A percentile compares a stretch with the other conserved stretches of the same genome.
These are phyloP conservation scores for Platypus cylindrus DNA, from an alignment of 2,888 invertebrate species.

Conservation along the genomic window DNA sequence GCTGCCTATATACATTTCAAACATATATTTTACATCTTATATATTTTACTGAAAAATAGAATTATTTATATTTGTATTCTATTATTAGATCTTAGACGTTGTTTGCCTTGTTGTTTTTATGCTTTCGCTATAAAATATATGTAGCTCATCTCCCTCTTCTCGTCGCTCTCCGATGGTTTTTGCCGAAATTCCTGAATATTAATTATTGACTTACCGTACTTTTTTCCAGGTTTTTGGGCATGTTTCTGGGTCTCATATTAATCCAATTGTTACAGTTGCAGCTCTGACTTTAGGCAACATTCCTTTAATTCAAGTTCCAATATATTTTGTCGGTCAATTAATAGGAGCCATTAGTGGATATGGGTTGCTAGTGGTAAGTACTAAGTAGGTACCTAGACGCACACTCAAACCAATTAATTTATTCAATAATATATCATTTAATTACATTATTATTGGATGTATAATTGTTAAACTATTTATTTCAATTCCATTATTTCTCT, in stretches of 20 bases:
- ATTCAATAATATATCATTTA: not conserved
- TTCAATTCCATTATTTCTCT: conserved; percentile 2
- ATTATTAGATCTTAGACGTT: too few species aligned
- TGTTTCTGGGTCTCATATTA: conserved; percentile 64
- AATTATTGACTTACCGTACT: too few species aligned
- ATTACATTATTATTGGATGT: not conserved
- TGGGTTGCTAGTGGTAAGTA: conserved; percentile 45
- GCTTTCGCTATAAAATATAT: too few species aligned
- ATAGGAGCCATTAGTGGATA: conserved; percentile 57
- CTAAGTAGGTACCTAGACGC: not conserved
- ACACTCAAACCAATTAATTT: not conserved
- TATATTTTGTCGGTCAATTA: conserved; percentile 53
- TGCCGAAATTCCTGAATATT: too few species aligned
- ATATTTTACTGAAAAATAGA: too few species aligned
- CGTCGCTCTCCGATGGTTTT: too few species aligned
- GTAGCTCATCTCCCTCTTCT: too few species aligned
- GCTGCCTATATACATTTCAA: too few species aligned
- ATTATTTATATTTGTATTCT: too few species aligned
- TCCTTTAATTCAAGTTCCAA: conserved; percentile 40
- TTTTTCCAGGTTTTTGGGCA: conserved; percentile 54
- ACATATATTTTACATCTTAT: too few species aligned
- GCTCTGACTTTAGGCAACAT: conserved; percentile 49
- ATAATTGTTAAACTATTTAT: not conserved
- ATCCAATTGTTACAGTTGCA: conserved; percentile 63
- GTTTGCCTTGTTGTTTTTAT: too few species aligned